These are phyloP conservation scores for Philaethria dido DNA, from an alignment of 2,888 invertebrate genomes.

Conservation along the genomic window DNA sequence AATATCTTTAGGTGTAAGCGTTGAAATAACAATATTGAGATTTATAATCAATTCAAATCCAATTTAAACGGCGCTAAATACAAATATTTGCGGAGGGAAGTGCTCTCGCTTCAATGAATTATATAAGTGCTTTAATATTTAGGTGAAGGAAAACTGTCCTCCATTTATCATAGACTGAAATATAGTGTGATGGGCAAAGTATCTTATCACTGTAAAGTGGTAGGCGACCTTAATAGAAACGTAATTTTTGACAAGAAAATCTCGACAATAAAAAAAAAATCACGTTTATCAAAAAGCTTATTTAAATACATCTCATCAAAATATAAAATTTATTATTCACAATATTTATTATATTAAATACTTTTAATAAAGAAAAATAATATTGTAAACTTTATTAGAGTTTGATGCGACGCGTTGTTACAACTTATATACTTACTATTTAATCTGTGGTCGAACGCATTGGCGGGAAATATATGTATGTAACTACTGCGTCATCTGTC, in stretches of 20 bases:
- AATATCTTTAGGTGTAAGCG: not conserved
- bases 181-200: not conserved
- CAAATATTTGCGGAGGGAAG: not conserved
- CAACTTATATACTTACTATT: too few species aligned
- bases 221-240: not conserved
- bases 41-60: not conserved
- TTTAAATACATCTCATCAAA: too few species aligned
- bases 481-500: too few species aligned
- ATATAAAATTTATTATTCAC: too few species aligned
- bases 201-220: not conserved
- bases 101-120: not conserved
- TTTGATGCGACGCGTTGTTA: too few species aligned
- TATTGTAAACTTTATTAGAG: too few species aligned
- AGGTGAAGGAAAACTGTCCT: not conserved
- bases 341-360: too few species aligned
- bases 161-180: not conserved
- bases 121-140: constrained; percentile 6
- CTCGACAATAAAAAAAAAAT: too few species aligned
- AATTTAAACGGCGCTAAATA: not conserved
- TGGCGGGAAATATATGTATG: too few species aligned
- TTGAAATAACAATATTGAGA: not conserved
- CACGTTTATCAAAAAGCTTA: too few species aligned
- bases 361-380: too few species aligned
- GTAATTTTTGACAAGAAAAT: not conserved
- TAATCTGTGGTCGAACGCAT: too few species aligned